Evolutionary conservation across 2,113 vertebrate species (phyloP).

Genomic region (Corvus moneduloides): DNA sequence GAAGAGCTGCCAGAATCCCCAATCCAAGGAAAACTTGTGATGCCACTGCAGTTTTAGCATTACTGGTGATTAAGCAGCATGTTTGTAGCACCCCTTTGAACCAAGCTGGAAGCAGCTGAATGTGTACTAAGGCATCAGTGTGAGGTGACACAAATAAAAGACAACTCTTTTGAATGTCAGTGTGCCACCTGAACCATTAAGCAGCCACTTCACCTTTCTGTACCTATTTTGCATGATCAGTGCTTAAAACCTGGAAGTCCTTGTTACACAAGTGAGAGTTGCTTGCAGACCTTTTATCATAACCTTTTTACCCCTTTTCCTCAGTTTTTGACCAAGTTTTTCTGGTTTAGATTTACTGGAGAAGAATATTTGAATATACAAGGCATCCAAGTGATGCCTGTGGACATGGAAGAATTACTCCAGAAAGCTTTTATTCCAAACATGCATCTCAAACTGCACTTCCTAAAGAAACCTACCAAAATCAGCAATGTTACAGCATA

Average conservation of each 20-base stretch:
- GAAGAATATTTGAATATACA: conserved; percentile 66
- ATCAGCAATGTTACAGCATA: not conserved
- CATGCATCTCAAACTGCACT: conserved; percentile 76
- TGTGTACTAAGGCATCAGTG: not conserved
- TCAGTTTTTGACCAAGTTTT: not conserved
- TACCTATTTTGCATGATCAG: not conserved
- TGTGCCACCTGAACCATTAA: not conserved
- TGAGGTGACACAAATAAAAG: not conserved
- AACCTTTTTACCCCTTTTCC: accelerated
- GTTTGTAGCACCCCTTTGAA: not conserved
- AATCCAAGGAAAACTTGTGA: not conserved
- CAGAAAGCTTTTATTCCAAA: not conserved
- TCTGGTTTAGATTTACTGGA: conserved; percentile 68
- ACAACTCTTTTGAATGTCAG: not conserved
- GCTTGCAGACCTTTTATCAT: not conserved
- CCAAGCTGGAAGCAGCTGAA: not conserved
- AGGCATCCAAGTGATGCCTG: conserved; percentile 71
- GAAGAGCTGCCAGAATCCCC: not conserved
- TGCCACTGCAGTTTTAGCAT: not conserved
- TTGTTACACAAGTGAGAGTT: not conserved
- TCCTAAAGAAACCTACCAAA: conserved; percentile 82
- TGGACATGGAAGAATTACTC: conserved; percentile 80
- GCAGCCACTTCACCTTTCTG: not conserved
- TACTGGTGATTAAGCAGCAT: not conserved
- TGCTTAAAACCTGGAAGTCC: not conserved